phyloP scores from a whole-genome alignment of 2,797 vertebrate genomes.

The Hoplostethus atlanticus region DNA sequence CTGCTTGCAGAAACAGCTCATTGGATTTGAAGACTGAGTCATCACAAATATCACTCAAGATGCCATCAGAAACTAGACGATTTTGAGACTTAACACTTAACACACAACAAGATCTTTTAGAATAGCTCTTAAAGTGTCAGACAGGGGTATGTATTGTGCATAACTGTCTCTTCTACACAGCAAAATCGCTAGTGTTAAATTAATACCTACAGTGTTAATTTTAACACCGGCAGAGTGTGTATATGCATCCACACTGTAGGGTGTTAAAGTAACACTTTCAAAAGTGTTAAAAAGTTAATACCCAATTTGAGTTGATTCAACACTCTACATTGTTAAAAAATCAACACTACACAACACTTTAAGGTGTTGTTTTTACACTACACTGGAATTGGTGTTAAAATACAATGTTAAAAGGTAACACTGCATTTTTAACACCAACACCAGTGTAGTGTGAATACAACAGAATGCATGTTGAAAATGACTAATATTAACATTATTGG shows the following conservation, averaged over 20 bases:
- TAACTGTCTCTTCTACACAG: conserved; percentile 33
- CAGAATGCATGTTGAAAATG: conserved; percentile 1
- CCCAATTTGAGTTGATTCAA: conserved; percentile 19
- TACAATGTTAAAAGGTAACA: conserved; percentile 22
- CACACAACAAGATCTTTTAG: conserved; percentile 41
- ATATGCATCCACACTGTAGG: neutral
- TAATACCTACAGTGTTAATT: conserved; percentile 4
- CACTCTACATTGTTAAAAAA: conserved; percentile 12
- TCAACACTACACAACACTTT: no score
- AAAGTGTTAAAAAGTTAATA: conserved; percentile 31
- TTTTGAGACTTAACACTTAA: conserved; percentile 20
- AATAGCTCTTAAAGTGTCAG: conserved; percentile 33
- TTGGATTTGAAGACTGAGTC: conserved; percentile 37
- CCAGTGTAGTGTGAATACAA: conserved; percentile 17
- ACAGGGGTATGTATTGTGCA: conserved; percentile 47
- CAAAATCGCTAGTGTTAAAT: conserved; percentile 5
- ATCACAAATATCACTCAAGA: conserved; percentile 29
- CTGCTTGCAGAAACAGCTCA: conserved; percentile 19
- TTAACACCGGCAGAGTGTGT: conserved; percentile 18
- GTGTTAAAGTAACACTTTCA: conserved; percentile 28
- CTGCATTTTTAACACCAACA: conserved; percentile 18
- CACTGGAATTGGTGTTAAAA: conserved; percentile 21
- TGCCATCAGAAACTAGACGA: neutral
- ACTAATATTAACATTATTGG: conserved; percentile 1
- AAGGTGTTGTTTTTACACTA: conserved; percentile 27